A percentile compares a stretch with the other conserved stretches of the same genome.
These are phyloP conservation scores for Ammodytes dubius DNA, from an alignment of 2,113 vertebrate genomes.

Conservation along the genomic window DNA sequence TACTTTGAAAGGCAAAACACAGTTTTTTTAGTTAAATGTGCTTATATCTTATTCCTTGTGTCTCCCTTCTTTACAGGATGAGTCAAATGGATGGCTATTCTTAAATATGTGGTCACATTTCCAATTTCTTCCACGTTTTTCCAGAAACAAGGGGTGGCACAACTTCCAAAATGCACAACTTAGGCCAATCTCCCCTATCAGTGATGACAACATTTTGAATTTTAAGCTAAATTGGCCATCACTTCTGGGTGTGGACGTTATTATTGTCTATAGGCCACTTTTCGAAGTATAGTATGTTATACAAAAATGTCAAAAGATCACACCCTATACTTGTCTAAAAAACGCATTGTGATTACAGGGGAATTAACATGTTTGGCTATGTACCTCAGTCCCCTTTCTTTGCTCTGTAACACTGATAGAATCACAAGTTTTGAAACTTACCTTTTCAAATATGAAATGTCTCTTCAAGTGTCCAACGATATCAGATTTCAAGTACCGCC, in stretches of 20 bases:
- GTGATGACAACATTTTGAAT: not conserved
- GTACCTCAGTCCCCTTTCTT: not conserved
- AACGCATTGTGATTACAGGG: not conserved
- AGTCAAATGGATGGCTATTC: no score
- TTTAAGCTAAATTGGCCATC: not conserved
- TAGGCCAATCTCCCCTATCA: no score
- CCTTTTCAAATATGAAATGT: slow-evolving; percentile 50
- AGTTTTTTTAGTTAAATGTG: no score
- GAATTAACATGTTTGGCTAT: not conserved
- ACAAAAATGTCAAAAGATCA: not conserved
- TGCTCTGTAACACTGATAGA: not conserved
- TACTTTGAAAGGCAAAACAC: no score
- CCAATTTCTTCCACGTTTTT: no score
- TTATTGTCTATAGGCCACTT: not conserved
- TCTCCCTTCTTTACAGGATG: no score
- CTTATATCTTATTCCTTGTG: no score
- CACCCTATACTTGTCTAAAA: no score
- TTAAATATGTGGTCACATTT: no score
- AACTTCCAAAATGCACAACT: no score
- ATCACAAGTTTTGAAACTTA: slow-evolving; percentile 49
- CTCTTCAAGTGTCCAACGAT: slow-evolving; percentile 44
- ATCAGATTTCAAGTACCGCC: slow-evolving; percentile 60
- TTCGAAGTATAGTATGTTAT: not conserved
- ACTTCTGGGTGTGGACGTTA: not conserved
- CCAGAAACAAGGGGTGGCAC: no score